Conservation (phyloP, 2,797 vertebrate genomes). For the Trachurus trachurus region DNA sequence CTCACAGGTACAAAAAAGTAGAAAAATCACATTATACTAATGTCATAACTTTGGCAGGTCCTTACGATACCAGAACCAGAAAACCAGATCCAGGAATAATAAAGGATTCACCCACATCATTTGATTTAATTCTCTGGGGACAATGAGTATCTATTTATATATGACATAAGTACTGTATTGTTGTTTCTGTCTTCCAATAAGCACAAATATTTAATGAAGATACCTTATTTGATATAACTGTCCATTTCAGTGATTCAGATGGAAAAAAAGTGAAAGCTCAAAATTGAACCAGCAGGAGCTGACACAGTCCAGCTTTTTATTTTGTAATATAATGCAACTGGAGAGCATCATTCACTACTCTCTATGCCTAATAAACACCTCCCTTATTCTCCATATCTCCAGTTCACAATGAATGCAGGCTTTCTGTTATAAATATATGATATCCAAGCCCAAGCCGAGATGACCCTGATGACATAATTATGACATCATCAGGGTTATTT, state of each 20-base stretch:
- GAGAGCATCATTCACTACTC: neutral
- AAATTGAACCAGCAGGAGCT: neutral
- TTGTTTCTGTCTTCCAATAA: neutral
- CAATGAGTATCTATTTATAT: neutral
- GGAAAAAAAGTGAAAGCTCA: neutral
- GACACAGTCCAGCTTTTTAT: neutral
- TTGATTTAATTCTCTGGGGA: neutral
- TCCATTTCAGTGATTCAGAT: neutral
- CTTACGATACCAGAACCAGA: neutral
- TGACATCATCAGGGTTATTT: neutral
- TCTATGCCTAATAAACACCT: neutral
- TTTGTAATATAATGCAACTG: neutral
- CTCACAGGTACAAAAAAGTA: neutral
- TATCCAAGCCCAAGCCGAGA: neutral
- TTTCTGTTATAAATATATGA: neutral
- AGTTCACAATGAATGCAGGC: neutral
- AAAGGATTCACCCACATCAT: neutral
- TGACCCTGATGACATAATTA: neutral
- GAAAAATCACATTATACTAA: neutral
- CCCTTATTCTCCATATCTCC: no score
- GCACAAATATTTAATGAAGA: neutral
- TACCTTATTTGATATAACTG: neutral
- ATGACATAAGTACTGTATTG: neutral
- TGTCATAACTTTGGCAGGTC: neutral
- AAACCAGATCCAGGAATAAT: neutral